Conservation (phyloP, 2,888 invertebrate genomes). For the Clusia tigrina region DNA sequence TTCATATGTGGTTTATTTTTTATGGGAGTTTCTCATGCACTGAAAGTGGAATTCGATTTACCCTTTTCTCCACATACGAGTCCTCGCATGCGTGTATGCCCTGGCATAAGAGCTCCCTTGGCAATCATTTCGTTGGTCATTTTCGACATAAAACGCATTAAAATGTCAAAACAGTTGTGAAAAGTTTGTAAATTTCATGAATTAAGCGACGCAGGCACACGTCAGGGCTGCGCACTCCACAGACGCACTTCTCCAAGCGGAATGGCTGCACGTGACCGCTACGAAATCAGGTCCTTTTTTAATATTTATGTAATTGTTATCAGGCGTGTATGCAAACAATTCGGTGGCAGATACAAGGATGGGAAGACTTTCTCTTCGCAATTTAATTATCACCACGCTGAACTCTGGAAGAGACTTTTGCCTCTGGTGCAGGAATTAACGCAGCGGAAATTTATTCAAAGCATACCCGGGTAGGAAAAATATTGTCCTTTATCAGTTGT, state of each 20-base stretch:
- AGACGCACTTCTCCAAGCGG: neutral
- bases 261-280: neutral
- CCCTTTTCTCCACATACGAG: slow-evolving; percentile 38
- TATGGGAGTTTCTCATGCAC: slow-evolving; percentile 7
- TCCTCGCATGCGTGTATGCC: neutral
- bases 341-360: too few relatives aligned
- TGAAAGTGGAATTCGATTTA: neutral
- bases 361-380: too few relatives aligned
- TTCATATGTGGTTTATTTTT: neutral
- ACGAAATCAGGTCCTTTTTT: too few relatives aligned
- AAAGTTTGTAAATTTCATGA: slow-evolving; percentile 20
- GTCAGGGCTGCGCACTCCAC: neutral
- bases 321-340: too few relatives aligned
- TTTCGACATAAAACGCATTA: slow-evolving; percentile 42
- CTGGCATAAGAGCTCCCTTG: slow-evolving; percentile 49
- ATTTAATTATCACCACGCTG: too few relatives aligned
- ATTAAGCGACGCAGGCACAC: slow-evolving; percentile 1
- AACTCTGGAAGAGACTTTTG: too few relatives aligned
- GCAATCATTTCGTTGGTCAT: slow-evolving; percentile 47
- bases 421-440: too few relatives aligned
- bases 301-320: too few relatives aligned
- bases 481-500: too few relatives aligned
- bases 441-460: too few relatives aligned
- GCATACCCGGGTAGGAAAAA: too few relatives aligned
- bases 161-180: slow-evolving; percentile 55